Evolutionary conservation across 2,888 invertebrate genomes (phyloP).

Genomic region (Agrochola litura): DNA sequence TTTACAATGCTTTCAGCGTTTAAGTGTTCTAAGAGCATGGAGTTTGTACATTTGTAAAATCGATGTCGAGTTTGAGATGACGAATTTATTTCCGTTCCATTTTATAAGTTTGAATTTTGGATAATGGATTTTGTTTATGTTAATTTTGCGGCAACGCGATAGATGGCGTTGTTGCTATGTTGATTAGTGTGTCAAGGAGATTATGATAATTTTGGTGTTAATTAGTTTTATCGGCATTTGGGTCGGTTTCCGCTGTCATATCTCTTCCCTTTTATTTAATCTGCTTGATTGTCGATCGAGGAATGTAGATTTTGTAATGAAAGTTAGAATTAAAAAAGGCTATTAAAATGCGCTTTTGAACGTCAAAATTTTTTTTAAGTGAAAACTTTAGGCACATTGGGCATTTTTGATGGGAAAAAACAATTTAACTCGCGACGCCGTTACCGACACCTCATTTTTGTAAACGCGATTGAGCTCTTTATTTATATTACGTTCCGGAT

Average conservation of each 20-base stretch:
- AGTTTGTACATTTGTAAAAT: slow-evolving; percentile 51
- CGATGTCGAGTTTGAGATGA: slow-evolving; percentile 42
- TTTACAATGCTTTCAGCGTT: slow-evolving; percentile 61
- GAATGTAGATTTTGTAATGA: neutral
- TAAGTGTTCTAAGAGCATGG: slow-evolving; percentile 53
- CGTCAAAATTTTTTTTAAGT: too few species aligned
- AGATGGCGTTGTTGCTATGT: slow-evolving; percentile 44
- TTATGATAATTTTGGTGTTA: slow-evolving; percentile 37
- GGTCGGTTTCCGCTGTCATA: slow-evolving; percentile 15
- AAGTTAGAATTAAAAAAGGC: neutral
- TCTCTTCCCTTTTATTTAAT: slow-evolving; percentile 16
- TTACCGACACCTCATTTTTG: too few species aligned
- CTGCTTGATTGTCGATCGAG: neutral
- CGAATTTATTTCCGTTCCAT: slow-evolving; percentile 46
- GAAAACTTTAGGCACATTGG: too few species aligned
- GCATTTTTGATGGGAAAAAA: too few species aligned
- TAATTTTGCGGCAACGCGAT: slow-evolving; percentile 21
- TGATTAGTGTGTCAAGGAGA: slow-evolving; percentile 38
- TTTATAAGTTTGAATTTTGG: slow-evolving; percentile 32
- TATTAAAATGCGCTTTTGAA: too few species aligned
- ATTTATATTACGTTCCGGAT: too few species aligned
- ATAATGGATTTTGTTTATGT: slow-evolving; percentile 31
- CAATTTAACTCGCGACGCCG: too few species aligned
- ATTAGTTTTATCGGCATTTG: slow-evolving; percentile 35
- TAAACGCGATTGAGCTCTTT: too few species aligned